Evolutionary conservation across 1,140 invertebrate species (phyloP).

Genomic region (Chymomyza costata): DNA sequence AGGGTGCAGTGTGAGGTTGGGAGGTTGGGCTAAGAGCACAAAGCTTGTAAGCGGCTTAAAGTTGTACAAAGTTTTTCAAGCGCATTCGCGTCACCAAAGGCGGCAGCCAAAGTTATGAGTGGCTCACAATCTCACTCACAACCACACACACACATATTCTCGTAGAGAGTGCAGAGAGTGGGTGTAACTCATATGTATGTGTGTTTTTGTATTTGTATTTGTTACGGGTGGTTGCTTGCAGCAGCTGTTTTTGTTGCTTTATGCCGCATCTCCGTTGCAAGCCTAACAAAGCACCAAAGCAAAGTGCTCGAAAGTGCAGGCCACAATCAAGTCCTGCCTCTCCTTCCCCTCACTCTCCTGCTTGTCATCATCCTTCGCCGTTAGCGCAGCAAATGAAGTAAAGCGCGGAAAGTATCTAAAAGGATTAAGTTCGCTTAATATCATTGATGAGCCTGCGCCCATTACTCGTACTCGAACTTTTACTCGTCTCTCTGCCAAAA

Average conservation of each 20-base stretch:
- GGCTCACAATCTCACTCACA: not conserved
- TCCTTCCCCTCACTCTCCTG: not conserved
- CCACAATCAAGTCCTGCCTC: conserved; percentile 7
- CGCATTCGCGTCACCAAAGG: conserved; percentile 69
- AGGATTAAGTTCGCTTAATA: conserved; percentile 71
- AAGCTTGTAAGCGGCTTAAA: conserved; percentile 72
- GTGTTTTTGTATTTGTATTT: conserved; percentile 1
- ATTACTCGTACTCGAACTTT: not conserved
- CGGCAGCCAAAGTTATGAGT: too few species aligned
- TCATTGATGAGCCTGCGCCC: conserved; percentile 58
- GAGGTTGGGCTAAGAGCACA: conserved; percentile 46
- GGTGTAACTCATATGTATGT: conserved; percentile 29
- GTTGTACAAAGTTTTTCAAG: conserved; percentile 73
- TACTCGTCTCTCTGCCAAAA: not conserved
- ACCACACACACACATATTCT: not conserved
- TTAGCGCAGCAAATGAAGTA: conserved; percentile 42
- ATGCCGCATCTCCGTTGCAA: conserved; percentile 26
- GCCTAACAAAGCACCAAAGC: conserved; percentile 3
- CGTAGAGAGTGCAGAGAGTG: too few species aligned
- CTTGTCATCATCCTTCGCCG: conserved; percentile 14
- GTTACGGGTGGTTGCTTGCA: too few species aligned
- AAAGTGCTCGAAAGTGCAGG: conserved; percentile 6
- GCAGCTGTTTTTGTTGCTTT: conserved; percentile 1
- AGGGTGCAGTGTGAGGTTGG: not conserved
- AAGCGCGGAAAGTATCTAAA: conserved; percentile 53